These are phyloP conservation scores for Calyptommatus sinebrachiatus DNA, from an alignment of 2,113 vertebrate species.

Conservation along the genomic window DNA sequence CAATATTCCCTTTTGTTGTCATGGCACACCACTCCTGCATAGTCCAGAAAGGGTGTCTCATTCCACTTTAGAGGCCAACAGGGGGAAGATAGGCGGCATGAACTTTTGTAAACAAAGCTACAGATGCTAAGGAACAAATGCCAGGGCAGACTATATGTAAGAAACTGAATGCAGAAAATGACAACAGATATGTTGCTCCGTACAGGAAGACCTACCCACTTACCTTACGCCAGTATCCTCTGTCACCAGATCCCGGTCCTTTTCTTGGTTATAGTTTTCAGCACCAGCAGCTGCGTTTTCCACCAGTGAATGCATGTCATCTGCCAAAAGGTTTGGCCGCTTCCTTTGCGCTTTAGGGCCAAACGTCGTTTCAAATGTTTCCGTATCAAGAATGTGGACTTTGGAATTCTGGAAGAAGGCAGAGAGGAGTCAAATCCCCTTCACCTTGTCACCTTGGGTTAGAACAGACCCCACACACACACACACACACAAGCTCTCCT, in stretches of 20 bases:
- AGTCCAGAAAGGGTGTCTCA: too few relatives aligned
- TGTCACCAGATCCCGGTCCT: constrained; percentile 85
- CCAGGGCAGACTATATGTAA: too few relatives aligned
- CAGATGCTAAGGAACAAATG: too few relatives aligned
- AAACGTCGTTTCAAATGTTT: constrained; percentile 93
- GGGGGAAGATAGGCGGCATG: too few relatives aligned
- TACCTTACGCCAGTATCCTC: constrained; percentile 94
- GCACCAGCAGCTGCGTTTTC: constrained; percentile 81
- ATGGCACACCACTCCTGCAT: too few relatives aligned
- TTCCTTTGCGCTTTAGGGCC: constrained; percentile 94
- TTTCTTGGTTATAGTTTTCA: constrained; percentile 76
- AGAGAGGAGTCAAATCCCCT: neutral
- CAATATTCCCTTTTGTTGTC: too few relatives aligned
- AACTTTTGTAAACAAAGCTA: too few relatives aligned
- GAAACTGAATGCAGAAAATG: neutral
- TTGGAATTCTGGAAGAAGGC: constrained; percentile 81
- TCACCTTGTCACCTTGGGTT: neutral
- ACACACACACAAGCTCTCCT: too few relatives aligned
- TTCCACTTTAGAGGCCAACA: too few relatives aligned
- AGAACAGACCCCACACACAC: neutral
- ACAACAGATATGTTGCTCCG: too few relatives aligned
- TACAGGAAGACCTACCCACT: neutral
- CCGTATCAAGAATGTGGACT: constrained; percentile 96
- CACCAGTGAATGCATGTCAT: constrained; percentile 85
- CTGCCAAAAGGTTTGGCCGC: constrained; percentile 81